Conservation (phyloP, 1,140 invertebrate genomes). For the Delia radicum region DNA sequence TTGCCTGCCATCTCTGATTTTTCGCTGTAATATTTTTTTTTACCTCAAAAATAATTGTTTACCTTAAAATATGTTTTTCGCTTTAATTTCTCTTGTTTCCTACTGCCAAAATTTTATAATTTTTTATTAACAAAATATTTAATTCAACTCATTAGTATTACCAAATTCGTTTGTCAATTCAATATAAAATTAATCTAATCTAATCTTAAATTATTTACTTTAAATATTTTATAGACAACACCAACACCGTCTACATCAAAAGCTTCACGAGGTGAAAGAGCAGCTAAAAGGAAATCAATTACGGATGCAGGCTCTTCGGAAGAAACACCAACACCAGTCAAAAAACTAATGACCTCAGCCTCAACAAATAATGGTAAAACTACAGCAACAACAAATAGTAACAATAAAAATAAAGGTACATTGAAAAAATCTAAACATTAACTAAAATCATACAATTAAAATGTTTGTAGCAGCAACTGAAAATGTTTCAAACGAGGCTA, state of each 20-base stretch:
- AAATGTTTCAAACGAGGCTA: not conserved
- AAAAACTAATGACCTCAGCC: conserved; percentile 11
- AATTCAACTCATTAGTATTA: no score
- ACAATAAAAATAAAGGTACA: not conserved
- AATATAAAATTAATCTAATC: no score
- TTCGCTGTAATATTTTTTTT: no score
- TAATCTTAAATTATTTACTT: no score
- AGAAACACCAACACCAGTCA: conserved; percentile 21
- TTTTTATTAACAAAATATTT: no score
- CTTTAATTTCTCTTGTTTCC: no score
- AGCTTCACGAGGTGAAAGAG: conserved; percentile 24
- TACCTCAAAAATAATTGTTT: no score
- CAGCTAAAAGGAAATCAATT: conserved; percentile 26
- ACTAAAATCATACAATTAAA: not conserved
- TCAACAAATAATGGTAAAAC: conserved; percentile 15
- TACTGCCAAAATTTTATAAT: no score
- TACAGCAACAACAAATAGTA: not conserved
- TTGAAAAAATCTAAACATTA: not conserved
- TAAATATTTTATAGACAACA: not conserved
- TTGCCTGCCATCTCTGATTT: no score
- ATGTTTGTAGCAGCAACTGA: not conserved
- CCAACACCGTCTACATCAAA: conserved; percentile 19
- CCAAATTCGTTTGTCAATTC: no score
- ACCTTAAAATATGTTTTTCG: no score
- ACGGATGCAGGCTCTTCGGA: conserved; percentile 12